Evolutionary conservation across 1,140 invertebrate genomes (phyloP), one percentile per base, ranked within the genome.

Genomic region (Aporrectodea caliginosa): DNA sequence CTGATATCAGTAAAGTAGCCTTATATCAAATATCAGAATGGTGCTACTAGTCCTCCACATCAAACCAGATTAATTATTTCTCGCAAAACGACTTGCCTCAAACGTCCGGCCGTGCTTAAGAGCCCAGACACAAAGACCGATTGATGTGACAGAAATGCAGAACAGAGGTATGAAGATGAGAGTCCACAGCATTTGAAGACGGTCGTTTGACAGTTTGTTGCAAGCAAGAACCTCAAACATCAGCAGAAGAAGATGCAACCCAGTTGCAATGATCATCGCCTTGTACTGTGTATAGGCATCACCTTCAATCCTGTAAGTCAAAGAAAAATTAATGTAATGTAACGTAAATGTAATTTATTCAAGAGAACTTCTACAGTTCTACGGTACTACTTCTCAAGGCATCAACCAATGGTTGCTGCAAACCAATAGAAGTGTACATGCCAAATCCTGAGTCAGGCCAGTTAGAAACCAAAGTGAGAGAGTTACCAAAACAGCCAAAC

Each of bases 191-290:
- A 80, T 35, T 68, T 70, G 43, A 69, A 35, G 95, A 78, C 94
- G 91, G n/a, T 91, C 90, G 27, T 85, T 94, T 85, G 96, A 94
- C 74, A 99, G 89, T 89, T 98, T 97, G 89, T 98, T 94, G 90
- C 96, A 98, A 32, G 95, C 94, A 71, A 99, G 90, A 35, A 98
- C 88, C 89, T 98, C 97, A 90, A 98, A 99, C 94, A 98, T 96
- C 6, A 98, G 89, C 78, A 99, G 89, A 82, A 98, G 94, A 75
- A 98, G 90, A 88, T 98, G 96, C 82, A 98, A 90, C 34, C 95
- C 94, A 82, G 97, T 90, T 77, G 94, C 96, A 83, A 98, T 96
- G 30, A 98, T 90, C 95, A 98, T 98, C 72, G 96, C 95, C 89
- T 97, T 97, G 86, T 96, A 98, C 87, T 98, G 96, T 27, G 97